Base-by-base conservation (phyloP, 2,888 invertebrate genomes). In the Tenthredo distinguenda region DNA sequence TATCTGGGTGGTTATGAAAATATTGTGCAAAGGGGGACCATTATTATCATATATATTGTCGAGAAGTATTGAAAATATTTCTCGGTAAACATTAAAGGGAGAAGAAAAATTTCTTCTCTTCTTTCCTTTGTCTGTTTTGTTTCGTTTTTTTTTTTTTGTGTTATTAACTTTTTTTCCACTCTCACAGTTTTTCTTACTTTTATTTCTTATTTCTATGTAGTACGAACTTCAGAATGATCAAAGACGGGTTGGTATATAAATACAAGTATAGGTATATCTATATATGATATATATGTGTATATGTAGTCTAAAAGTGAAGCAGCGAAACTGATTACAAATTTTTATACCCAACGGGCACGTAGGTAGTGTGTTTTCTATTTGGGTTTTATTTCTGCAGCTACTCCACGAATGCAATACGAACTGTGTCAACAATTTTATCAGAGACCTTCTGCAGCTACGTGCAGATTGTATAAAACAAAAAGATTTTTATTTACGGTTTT, bases 361-460 rank as follows among this genome's bases (percentile, higher is more conserved):
- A 47, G 26, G 26, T 26, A 26, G 7, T 40, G 4, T 12, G 1
- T 76, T n/a, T 21, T 47, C 7, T 6, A 5, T 47, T 47, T 47
- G 1, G 18, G 15, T 43, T 15, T 43, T 43, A 37, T 74, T 43
- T 40, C 50, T 34, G n/a, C 50, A 34, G 7, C 34, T 47, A 47
- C 21, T 31, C 4, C 55, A 31, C 18, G 34, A 77, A 55, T 55
- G 55, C 50, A 50, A 34, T 50, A 77, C 34, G 7, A 55, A 77
- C 50, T 77, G 50, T 77, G 55, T 77, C 26, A 55, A 77, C 55
- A 77, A 77, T 77, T 55, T 55, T 55, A 77, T 81, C 62, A 21
- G 34, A 81, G 12, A 58, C 37, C 40, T 37, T 40, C 5, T 1
- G 18, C 12, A 26, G 34, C 12, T 15, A 31, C 47, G 55, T 34